Evolutionary conservation across 2,797 vertebrate species (phyloP).

Genomic region (Acipenser ruthenus): DNA sequence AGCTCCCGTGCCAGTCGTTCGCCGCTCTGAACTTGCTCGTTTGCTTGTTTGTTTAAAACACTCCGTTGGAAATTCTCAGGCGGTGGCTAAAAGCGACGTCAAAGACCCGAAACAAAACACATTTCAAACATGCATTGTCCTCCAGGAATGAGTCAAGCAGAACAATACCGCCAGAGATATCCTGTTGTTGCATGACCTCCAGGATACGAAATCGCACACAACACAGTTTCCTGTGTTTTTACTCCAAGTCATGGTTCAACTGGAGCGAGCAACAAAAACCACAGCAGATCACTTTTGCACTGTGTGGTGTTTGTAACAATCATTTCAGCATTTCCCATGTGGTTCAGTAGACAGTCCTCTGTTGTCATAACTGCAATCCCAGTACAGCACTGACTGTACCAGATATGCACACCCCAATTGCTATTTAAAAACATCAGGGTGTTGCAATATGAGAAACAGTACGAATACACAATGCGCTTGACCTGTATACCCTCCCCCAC

Average conservation of each 20-base stretch:
- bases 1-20: neutral
- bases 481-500: too few relatives aligned
- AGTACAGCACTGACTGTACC: neutral
- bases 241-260: neutral
- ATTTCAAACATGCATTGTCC: constrained; percentile 13
- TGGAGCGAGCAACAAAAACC: neutral
- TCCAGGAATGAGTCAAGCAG: constrained; percentile 6
- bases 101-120: neutral
- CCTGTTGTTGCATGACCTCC: constrained; percentile 28
- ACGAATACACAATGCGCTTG: too few relatives aligned
- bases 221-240: constrained; percentile 14
- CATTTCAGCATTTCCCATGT: too few relatives aligned
- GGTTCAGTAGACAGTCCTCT: neutral
- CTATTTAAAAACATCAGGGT: too few relatives aligned
- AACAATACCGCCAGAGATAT: constrained; percentile 13
- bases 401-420: too few relatives aligned
- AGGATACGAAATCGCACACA: constrained; percentile 15
- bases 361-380: neutral
- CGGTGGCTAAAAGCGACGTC: neutral
- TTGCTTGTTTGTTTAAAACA: neutral
- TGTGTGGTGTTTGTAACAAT: too few relatives aligned
- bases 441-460: too few relatives aligned
- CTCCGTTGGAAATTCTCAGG: neutral
- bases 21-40: neutral
- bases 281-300: too few relatives aligned